Conservation (phyloP, 1,140 invertebrate genomes). For the Yoshiicerus persimilis region DNA sequence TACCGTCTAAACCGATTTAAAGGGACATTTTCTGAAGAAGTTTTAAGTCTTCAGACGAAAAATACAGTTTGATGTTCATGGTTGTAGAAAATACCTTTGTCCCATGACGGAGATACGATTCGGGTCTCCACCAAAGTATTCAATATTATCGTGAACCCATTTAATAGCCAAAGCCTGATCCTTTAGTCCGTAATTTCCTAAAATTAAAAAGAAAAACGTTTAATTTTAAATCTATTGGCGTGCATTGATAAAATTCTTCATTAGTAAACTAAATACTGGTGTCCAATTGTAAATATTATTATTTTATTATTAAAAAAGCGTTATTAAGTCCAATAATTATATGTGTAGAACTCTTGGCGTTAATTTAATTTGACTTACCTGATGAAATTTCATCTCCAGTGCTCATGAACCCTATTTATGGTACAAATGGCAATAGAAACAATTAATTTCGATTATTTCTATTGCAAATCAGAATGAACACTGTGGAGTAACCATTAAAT, state of each 20-base stretch:
- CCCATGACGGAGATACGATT: neutral
- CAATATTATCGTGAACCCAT: constrained; percentile 30
- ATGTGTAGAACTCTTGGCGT: too few relatives aligned
- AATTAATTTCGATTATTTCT: neutral
- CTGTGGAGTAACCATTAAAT: neutral
- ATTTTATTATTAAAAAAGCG: too few relatives aligned
- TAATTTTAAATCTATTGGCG: too few relatives aligned
- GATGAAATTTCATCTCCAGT: neutral
- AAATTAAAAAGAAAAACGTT: too few relatives aligned
- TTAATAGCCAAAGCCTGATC: constrained; percentile 33
- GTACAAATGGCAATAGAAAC: too few relatives aligned
- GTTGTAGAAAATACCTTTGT: neutral
- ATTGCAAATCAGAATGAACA: neutral
- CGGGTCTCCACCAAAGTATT: neutral
- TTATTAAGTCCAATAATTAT: too few relatives aligned
- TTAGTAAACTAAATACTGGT: too few relatives aligned
- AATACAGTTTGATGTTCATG: neutral
- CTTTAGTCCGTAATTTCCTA: neutral
- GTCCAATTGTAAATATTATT: too few relatives aligned
- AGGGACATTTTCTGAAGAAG: too few relatives aligned
- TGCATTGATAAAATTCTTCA: too few relatives aligned
- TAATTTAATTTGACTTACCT: too few relatives aligned
- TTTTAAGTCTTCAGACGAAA: neutral
- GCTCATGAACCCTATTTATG: neutral
- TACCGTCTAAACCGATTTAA: too few relatives aligned